Evolutionary conservation across 1,140 invertebrate genomes (phyloP).

Genomic region (Ctenoplectra terminalis): DNA sequence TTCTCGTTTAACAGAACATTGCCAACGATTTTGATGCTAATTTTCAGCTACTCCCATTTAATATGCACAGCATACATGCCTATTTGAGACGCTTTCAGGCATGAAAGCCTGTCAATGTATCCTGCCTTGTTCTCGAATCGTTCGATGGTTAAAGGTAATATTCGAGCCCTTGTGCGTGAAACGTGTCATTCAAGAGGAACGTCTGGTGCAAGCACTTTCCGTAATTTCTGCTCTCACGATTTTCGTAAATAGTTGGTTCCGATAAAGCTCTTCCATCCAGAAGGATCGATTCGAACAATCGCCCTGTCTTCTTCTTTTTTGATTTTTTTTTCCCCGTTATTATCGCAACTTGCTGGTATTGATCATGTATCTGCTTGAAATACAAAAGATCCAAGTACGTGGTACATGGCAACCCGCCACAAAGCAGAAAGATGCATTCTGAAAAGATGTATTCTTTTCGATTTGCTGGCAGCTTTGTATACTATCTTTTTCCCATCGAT

Average conservation of each 20-base stretch:
- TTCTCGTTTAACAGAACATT: not conserved
- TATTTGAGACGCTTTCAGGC: not conserved
- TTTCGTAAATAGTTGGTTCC: not conserved
- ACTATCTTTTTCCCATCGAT: conserved; percentile 39
- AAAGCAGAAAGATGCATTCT: not conserved
- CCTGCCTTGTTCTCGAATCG: not conserved
- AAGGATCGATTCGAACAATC: not conserved
- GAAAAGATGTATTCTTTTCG: conserved; percentile 10
- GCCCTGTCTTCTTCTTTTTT: not conserved
- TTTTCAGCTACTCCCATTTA: not conserved
- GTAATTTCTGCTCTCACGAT: not conserved
- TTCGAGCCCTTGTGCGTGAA: not conserved
- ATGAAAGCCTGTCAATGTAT: not conserved
- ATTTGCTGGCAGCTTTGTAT: conserved; percentile 39
- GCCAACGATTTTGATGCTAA: no score
- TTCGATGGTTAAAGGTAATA: no score
- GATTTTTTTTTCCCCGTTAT: no score
- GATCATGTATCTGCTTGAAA: not conserved
- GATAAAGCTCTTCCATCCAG: not conserved
- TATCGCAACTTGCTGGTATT: not conserved
- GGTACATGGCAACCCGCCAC: conserved; percentile 23
- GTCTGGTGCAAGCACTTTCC: not conserved
- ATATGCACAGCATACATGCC: not conserved
- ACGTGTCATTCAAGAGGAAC: not conserved
- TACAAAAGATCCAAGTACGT: not conserved